Conservation (phyloP, 2,797 vertebrate genomes). For the Stomatorhinus walkeri region DNA sequence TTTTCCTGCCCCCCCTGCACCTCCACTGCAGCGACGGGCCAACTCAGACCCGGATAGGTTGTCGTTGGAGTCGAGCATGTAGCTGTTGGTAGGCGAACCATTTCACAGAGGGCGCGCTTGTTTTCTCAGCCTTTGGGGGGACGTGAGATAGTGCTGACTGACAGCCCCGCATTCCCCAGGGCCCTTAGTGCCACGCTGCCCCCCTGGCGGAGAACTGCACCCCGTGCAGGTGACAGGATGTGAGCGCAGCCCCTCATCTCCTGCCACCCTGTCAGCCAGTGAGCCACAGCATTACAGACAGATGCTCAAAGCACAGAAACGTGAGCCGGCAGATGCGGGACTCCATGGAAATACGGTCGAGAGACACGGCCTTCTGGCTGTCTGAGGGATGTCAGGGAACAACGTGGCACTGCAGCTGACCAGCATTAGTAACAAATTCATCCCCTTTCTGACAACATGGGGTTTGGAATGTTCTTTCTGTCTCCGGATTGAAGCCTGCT, state of each 20-base stretch:
- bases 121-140: neutral
- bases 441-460: constrained; percentile 62
- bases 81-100: neutral
- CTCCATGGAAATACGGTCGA: constrained; percentile 52
- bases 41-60: neutral
- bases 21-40: neutral
- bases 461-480: constrained; percentile 47
- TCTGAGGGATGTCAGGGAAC: constrained; percentile 36
- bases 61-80: neutral
- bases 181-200: neutral
- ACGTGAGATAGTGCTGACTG: neutral
- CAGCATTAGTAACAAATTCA: constrained; percentile 72
- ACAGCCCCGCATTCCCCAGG: neutral
- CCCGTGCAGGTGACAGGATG: neutral
- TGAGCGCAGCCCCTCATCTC: constrained; percentile 38
- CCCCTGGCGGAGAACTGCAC: neutral
- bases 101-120: neutral
- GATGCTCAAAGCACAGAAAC: constrained; percentile 42
- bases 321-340: constrained; percentile 31
- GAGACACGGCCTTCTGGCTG: constrained; percentile 54
- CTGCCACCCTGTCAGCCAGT: constrained; percentile 37
- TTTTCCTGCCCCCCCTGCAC: neutral
- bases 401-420: constrained; percentile 57
- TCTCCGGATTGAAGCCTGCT: constrained; percentile 35
- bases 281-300: constrained; percentile 56